Conservation (phyloP, 2,797 vertebrate genomes). For the Sorex maritimensis region DNA sequence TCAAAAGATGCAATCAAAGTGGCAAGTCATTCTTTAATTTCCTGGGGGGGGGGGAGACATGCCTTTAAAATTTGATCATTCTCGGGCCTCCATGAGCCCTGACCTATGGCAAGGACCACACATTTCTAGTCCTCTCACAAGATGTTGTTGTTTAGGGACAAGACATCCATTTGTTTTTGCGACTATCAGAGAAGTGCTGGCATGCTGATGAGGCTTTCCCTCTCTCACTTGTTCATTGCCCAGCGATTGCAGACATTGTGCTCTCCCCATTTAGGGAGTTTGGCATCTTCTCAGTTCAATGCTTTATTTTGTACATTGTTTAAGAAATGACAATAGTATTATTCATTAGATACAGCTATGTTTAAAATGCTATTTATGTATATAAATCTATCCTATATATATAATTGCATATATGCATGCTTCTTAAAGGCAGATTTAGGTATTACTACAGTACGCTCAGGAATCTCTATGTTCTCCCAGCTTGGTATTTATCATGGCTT, state of each 20-base stretch:
- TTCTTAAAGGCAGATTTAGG: background rate
- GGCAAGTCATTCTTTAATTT: background rate
- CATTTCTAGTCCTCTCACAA: rapidly evolving
- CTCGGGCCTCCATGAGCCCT: background rate
- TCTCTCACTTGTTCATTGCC: background rate
- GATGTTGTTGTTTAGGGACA: background rate
- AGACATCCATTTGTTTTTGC: background rate
- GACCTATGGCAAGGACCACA: too few species aligned
- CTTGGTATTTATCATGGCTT: background rate
- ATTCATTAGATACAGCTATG: background rate
- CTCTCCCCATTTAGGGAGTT: background rate
- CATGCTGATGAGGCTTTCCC: background rate
- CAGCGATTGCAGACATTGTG: rapidly evolving
- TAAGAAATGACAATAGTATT: background rate
- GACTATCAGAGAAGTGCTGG: background rate
- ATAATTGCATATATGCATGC: background rate
- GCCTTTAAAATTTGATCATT: background rate
- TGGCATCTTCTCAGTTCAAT: background rate
- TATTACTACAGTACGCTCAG: background rate
- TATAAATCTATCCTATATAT: background rate
- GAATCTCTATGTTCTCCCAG: background rate
- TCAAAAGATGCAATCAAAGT: background rate
- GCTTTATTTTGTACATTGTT: background rate
- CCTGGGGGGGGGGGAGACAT: background rate
- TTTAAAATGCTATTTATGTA: background rate